Base-by-base conservation (phyloP, 2,888 invertebrate species). In the Polymixis flavicincta region DNA sequence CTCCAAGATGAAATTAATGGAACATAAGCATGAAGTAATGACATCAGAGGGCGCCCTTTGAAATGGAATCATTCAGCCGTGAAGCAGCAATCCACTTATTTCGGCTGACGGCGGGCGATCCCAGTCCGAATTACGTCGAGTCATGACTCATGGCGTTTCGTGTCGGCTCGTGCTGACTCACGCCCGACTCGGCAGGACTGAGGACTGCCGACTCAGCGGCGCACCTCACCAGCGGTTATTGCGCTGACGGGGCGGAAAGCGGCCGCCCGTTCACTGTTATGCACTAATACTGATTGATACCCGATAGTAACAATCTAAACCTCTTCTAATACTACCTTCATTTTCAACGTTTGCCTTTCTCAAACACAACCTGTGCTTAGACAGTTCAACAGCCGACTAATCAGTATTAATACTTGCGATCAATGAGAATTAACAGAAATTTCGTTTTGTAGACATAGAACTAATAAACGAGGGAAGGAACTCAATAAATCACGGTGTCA, bases 1-100 rank as follows among this genome's bases (percentile, higher is more conserved):
- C 57, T 72, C 37, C 66, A 71, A 74, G 75, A 83, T 76, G 68
- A 68, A 83, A 73, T 77, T 81, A 85, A 84, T 78, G 74, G 84
- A 88, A 88, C 86, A 87, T 89, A 89, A 90, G 84, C 89, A 85
- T 85, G 85, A 85, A 89, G 90, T 92, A 92, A 93, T 91, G 90
- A 91, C 91, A 92, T 92, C 89, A 92, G 85, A 90, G 89, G 89
- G 88, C 88, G 88, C 89, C 90, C 90, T 93, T 94, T 91, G 91
- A 92, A 94, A 94, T 90, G 90, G 90, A 93, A 92, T 92, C 93
- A 92, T 93, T 94, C 90, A 92, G 89, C 89, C 94, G 93, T 94
- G 93, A 93, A 94, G 92, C 90, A 91, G 93, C 94, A 95, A 95
- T 95, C 93, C 92, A 95, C 93, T 95, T 95, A 95, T 95, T 95